These are phyloP conservation scores for Liodrosophila aerea DNA, from an alignment of 2,888 invertebrate genomes.

Conservation along the genomic window DNA sequence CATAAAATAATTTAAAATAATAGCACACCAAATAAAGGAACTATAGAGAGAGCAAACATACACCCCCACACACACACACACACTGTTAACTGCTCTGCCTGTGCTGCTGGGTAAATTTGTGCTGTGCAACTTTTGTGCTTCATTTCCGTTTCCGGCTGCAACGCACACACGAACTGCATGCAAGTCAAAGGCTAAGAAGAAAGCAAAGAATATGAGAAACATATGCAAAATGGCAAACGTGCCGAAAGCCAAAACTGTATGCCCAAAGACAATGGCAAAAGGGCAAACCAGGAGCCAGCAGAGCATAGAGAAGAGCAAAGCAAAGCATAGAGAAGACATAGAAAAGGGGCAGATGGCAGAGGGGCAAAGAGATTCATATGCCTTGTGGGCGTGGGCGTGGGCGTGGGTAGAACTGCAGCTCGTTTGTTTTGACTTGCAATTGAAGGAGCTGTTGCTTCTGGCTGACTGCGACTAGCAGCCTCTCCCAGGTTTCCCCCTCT, in stretches of 20 bases:
- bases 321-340: background rate
- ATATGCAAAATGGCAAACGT: constrained; percentile 70
- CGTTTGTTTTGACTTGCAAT: constrained; percentile 73
- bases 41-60: constrained; percentile 1
- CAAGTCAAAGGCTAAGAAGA: constrained; percentile 43
- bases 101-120: constrained; percentile 46
- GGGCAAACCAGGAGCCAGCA: background rate
- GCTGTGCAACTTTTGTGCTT: constrained; percentile 71
- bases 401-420: constrained; percentile 46
- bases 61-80: constrained; percentile 15
- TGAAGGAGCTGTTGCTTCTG: constrained; percentile 63
- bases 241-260: constrained; percentile 70
- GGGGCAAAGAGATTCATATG: background rate
- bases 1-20: constrained; percentile 69
- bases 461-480: constrained; percentile 25
- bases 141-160: constrained; percentile 71
- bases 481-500: background rate
- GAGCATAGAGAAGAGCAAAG: background rate
- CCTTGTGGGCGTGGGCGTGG: constrained; percentile 5
- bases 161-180: constrained; percentile 31
- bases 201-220: constrained; percentile 33
- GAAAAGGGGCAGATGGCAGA: background rate
- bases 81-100: constrained; percentile 64
- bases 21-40: constrained; percentile 21
- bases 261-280: constrained; percentile 58